Evolutionary conservation across 2,888 invertebrate genomes (phyloP).

Genomic region (Auanema sp.): DNA sequence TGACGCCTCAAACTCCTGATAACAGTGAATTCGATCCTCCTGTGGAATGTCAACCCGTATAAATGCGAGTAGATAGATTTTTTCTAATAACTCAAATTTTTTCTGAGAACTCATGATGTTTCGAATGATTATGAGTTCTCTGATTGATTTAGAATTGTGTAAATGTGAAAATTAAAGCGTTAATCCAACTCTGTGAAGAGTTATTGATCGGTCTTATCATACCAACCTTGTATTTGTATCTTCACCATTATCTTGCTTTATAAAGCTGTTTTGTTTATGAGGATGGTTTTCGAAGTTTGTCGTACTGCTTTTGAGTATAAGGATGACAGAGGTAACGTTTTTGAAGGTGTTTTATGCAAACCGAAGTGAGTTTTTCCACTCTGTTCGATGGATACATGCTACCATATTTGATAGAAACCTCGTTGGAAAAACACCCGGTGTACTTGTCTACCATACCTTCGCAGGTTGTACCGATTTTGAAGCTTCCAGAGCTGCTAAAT

Average conservation of each 20-base stretch:
- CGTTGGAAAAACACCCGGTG: constrained; percentile 32
- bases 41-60: constrained; percentile 19
- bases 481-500: constrained; percentile 38
- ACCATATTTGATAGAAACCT: neutral
- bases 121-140: too few relatives aligned
- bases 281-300: too few relatives aligned
- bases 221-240: too few relatives aligned
- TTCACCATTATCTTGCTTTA: too few relatives aligned
- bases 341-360: constrained; percentile 9
- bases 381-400: neutral
- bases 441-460: constrained; percentile 55
- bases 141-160: too few relatives aligned
- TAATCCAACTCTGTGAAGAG: too few relatives aligned
- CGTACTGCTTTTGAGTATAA: constrained; percentile 10
- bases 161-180: too few relatives aligned
- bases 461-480: constrained; percentile 50
- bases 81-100: too few relatives aligned
- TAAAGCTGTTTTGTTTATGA: too few relatives aligned
- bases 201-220: too few relatives aligned
- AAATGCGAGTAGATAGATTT: too few relatives aligned
- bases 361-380: constrained; percentile 11
- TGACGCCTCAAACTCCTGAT: constrained; percentile 23
- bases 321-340: neutral
- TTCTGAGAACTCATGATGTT: too few relatives aligned
- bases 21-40: constrained; percentile 26